Percentiles rank a stretch among this genome's conserved stretches.
These are phyloP conservation scores for Falco concolor DNA, from an alignment of 2,797 vertebrate species.

Conservation along the genomic window DNA sequence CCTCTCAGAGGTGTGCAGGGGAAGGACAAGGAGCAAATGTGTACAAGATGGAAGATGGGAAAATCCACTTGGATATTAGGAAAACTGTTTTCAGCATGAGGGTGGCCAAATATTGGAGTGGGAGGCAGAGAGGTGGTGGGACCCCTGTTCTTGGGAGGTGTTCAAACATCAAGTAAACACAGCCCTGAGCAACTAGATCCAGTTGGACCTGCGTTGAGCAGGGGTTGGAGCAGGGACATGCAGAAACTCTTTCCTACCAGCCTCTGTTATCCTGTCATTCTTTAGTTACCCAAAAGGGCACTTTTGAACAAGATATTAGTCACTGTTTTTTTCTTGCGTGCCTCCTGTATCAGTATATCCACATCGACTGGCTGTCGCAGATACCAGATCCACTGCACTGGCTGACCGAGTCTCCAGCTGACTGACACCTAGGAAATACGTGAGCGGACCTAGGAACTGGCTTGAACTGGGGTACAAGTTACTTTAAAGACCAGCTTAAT, in stretches of 20 bases:
- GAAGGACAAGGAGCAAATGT: background rate
- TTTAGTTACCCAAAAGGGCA: background rate
- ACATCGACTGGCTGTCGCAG: background rate
- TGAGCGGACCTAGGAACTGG: background rate
- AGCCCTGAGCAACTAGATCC: background rate
- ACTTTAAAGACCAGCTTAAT: background rate
- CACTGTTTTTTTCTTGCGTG: background rate
- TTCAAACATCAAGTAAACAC: background rate
- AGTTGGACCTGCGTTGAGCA: background rate
- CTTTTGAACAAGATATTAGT: background rate
- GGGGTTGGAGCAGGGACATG: background rate
- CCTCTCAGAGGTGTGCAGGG: background rate
- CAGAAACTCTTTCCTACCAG: background rate
- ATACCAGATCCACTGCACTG: background rate
- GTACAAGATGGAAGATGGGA: background rate
- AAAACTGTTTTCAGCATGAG: background rate
- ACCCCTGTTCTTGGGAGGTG: background rate
- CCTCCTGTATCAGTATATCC: background rate
- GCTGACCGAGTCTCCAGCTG: background rate
- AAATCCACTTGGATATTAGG: background rate
- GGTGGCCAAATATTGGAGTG: background rate
- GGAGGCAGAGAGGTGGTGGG: background rate
- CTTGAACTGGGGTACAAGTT: background rate
- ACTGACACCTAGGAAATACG: background rate
- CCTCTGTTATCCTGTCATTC: background rate